Conservation (phyloP, 1,140 invertebrate species). For the Himalopsyche phryganea region DNA sequence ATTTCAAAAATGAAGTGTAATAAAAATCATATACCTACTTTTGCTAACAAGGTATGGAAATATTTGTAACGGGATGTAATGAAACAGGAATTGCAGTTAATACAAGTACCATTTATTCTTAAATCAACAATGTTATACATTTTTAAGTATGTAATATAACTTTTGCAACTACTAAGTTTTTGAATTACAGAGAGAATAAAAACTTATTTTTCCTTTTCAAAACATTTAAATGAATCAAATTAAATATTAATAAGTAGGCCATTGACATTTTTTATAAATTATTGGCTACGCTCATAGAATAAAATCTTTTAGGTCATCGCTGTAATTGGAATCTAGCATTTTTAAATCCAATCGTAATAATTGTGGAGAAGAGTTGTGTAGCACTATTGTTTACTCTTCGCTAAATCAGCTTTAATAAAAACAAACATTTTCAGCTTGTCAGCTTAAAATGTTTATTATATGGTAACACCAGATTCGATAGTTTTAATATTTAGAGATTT, state of each 20-base stretch:
- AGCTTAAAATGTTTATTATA: too few relatives aligned
- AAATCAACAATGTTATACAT: constrained; percentile 16
- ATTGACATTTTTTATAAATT: background rate
- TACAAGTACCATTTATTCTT: constrained; percentile 16
- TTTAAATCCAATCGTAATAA: background rate
- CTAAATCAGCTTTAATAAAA: too few relatives aligned
- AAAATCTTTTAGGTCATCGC: background rate
- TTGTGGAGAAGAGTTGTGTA: background rate
- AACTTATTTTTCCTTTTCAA: background rate
- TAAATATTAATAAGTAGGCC: background rate
- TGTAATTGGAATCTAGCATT: background rate
- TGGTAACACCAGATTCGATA: too few relatives aligned
- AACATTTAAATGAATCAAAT: background rate
- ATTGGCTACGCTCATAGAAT: background rate
- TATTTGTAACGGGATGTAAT: too few relatives aligned
- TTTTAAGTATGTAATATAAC: background rate
- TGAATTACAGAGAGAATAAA: background rate
- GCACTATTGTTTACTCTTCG: background rate
- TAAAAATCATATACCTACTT: background rate
- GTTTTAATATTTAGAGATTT: background rate
- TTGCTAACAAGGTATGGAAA: too few relatives aligned
- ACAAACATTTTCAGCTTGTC: too few relatives aligned
- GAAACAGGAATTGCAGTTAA: constrained; percentile 4
- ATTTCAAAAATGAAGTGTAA: constrained; percentile 1
- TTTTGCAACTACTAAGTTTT: background rate